Evolutionary conservation across 2,113 vertebrate species (phyloP).

Genomic region (Zosterops lateralis): DNA sequence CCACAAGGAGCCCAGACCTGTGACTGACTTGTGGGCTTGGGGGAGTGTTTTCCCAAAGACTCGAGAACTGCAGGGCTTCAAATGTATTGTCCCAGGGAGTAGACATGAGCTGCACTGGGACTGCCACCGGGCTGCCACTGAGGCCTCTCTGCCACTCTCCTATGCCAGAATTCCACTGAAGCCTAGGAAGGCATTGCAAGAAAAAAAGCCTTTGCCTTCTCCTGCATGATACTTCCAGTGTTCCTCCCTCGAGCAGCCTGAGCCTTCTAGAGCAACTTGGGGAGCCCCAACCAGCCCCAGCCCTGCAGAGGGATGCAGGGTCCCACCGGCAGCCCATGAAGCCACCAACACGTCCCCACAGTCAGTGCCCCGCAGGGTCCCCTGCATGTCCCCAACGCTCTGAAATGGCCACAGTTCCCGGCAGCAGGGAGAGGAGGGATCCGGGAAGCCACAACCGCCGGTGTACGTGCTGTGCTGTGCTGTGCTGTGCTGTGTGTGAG

Average conservation of each 20-base stretch:
- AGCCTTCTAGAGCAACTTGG: not conserved
- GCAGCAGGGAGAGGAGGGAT: not conserved
- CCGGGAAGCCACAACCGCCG: not conserved
- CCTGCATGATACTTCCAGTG: not conserved
- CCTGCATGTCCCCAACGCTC: not conserved
- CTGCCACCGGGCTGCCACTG: not conserved
- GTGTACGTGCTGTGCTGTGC: not conserved
- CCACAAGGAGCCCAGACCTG: not conserved
- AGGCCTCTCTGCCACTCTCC: not conserved
- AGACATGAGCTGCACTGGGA: fast-evolving
- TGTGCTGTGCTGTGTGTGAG: not conserved
- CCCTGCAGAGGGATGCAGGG: fast-evolving
- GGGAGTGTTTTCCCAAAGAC: not conserved
- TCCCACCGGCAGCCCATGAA: not conserved
- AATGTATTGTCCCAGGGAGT: fast-evolving
- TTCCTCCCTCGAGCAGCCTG: not conserved
- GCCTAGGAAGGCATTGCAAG: not conserved
- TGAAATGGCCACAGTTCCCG: not conserved
- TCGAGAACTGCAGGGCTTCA: not conserved
- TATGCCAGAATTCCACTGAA: not conserved
- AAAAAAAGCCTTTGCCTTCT: not conserved
- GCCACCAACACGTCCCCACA: fast-evolving
- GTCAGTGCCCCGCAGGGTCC: not conserved
- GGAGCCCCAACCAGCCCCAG: not conserved
- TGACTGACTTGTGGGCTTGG: fast-evolving